These are phyloP conservation scores for Holocentrus rufus DNA, from an alignment of 2,797 vertebrate genomes.

Conservation along the genomic window DNA sequence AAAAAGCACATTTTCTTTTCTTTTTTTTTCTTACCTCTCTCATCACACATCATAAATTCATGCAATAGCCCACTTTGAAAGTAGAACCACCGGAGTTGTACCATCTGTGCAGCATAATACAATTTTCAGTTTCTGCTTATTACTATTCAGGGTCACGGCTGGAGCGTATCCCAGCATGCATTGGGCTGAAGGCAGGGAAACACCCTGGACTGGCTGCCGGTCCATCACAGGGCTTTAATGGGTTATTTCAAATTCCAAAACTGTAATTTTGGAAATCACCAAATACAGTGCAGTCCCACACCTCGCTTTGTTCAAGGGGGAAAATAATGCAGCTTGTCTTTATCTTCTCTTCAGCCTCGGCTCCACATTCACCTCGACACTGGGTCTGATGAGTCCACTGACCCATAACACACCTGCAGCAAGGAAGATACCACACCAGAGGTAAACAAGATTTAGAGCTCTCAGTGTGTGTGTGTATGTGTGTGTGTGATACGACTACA, in stretches of 20 bases:
- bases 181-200: too few relatives aligned
- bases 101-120: constrained; percentile 27
- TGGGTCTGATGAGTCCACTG: constrained; percentile 45
- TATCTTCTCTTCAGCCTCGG: not conserved
- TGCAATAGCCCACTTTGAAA: constrained; percentile 23
- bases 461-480: constrained; percentile 19
- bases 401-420: constrained; percentile 37
- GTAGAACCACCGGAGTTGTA: constrained; percentile 7
- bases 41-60: constrained; percentile 14
- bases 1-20: constrained; percentile 19
- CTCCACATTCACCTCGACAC: constrained; percentile 32
- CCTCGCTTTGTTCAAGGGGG: not conserved
- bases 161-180: too few relatives aligned
- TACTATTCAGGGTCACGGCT: too few relatives aligned
- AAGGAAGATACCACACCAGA: constrained; percentile 19
- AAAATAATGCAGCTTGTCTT: constrained; percentile 1
- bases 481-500: constrained; percentile 26
- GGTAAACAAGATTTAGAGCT: constrained; percentile 46
- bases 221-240: constrained; percentile 17
- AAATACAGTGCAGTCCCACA: not conserved
- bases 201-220: too few relatives aligned
- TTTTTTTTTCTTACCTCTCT: constrained; percentile 21
- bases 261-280: not conserved
- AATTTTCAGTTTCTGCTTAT: too few relatives aligned
- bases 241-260: constrained; percentile 40